Conservation (phyloP, 2,888 invertebrate species). For the Macrosiphum euphorbiae region DNA sequence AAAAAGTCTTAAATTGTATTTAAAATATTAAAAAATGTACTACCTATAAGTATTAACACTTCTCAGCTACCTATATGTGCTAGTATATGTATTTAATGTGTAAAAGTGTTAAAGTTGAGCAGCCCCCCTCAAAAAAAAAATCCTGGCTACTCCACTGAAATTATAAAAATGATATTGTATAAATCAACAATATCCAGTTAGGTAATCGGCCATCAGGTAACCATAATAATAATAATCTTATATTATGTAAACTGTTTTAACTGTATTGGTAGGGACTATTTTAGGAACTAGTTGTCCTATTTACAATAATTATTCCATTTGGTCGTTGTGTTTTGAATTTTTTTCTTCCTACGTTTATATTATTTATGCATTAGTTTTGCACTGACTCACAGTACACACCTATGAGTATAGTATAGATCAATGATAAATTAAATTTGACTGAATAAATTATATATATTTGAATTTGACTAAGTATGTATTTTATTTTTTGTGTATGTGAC, state of each 20-base stretch:
- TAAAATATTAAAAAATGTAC: no score
- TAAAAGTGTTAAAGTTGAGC: no score
- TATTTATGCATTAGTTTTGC: conserved; percentile 1
- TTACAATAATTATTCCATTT: neutral
- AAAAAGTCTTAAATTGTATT: no score
- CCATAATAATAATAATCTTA: neutral
- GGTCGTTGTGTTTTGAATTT: neutral
- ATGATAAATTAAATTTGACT: neutral
- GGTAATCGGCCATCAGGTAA: neutral
- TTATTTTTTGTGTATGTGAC: neutral
- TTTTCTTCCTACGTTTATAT: conserved; percentile 25
- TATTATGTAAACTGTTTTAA: neutral
- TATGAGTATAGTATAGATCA: neutral
- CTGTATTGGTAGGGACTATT: neutral
- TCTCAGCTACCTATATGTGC: no score
- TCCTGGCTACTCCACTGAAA: no score
- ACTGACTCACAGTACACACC: conserved; percentile 1
- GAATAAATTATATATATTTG: neutral
- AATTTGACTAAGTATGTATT: neutral
- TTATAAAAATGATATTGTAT: neutral
- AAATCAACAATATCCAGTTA: neutral
- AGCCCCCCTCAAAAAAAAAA: no score
- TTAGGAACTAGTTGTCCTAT: neutral
- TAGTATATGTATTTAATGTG: no score
- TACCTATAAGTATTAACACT: no score